Conservation (phyloP, 2,888 invertebrate genomes). For the Lottia scabra region DNA sequence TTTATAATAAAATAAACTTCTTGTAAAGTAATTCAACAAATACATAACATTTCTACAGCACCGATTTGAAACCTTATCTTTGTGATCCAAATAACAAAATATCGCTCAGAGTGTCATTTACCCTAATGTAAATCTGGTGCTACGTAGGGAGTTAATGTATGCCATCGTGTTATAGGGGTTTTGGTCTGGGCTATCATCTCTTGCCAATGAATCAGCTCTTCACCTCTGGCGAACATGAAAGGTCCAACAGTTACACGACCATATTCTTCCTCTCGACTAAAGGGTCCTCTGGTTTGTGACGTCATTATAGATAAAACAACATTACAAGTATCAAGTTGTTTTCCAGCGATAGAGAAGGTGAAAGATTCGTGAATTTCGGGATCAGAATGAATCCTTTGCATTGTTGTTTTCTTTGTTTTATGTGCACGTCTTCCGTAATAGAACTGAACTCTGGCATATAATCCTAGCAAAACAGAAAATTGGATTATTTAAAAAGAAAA, state of each 20-base stretch:
- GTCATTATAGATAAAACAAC: slow-evolving; percentile 52
- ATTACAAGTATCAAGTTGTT: slow-evolving; percentile 58
- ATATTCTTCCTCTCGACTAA: slow-evolving; percentile 47
- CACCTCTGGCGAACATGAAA: slow-evolving; percentile 65
- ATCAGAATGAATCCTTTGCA: slow-evolving; percentile 46
- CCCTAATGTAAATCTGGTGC: not conserved
- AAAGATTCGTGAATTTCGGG: slow-evolving; percentile 63
- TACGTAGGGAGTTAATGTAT: slow-evolving; percentile 29
- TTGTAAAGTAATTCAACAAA: no score
- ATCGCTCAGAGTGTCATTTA: not conserved
- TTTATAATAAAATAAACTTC: no score
- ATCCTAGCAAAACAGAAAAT: slow-evolving; percentile 35
- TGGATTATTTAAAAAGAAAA: no score
- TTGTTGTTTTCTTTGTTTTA: slow-evolving; percentile 60
- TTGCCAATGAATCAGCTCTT: slow-evolving; percentile 65
- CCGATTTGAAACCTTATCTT: no score
- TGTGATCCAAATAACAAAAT: no score
- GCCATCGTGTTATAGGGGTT: slow-evolving; percentile 47
- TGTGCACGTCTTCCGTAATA: slow-evolving; percentile 57
- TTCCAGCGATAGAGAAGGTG: slow-evolving; percentile 57
- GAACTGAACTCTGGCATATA: slow-evolving; percentile 60
- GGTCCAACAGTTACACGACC: slow-evolving; percentile 61
- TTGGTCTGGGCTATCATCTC: slow-evolving; percentile 63
- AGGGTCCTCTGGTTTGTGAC: slow-evolving; percentile 28
- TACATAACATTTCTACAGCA: no score